Evolutionary conservation across 1,140 invertebrate genomes (phyloP).

Genomic region (Neocloeon triangulifer): DNA sequence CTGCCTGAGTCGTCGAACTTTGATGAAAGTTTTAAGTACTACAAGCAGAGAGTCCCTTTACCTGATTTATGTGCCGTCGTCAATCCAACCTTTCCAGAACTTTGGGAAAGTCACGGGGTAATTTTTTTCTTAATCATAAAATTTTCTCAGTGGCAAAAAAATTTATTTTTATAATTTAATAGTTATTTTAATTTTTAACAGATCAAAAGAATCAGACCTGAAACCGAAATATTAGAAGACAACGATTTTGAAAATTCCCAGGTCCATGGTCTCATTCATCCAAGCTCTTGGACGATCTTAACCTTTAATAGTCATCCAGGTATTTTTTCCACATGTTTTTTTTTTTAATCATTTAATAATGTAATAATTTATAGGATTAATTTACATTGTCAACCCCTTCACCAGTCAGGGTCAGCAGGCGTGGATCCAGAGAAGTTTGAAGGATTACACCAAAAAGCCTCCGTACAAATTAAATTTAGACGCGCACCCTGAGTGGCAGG

Average conservation of each 20-base stretch:
- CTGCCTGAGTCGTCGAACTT: no score
- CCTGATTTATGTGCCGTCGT: constrained; percentile 25
- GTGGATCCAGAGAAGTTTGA: constrained; percentile 59
- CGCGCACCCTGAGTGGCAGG: constrained; percentile 20
- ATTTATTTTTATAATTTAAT: no score
- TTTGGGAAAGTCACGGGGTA: no score
- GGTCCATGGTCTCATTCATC: constrained; percentile 25
- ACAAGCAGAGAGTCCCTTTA: constrained; percentile 24
- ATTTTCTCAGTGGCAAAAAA: no score
- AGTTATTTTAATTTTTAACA: constrained; percentile 18
- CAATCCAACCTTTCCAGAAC: constrained; percentile 16
- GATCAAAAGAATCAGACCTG: constrained; percentile 3
- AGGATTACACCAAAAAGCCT: constrained; percentile 49
- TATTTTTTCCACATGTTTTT: constrained; percentile 7
- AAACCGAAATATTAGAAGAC: constrained; percentile 6
- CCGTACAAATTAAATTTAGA: constrained; percentile 62
- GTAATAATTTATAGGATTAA: constrained; percentile 27
- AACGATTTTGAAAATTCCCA: no score
- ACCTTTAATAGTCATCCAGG: constrained; percentile 28
- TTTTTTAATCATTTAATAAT: constrained; percentile 1
- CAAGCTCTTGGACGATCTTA: constrained; percentile 29
- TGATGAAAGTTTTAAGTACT: constrained; percentile 31
- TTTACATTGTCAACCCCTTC: constrained; percentile 71
- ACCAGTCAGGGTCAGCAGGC: constrained; percentile 45
- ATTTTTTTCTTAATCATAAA: no score